phyloP scores from a whole-genome alignment of 1,140 invertebrate genomes.

The Mamestra configurata region DNA sequence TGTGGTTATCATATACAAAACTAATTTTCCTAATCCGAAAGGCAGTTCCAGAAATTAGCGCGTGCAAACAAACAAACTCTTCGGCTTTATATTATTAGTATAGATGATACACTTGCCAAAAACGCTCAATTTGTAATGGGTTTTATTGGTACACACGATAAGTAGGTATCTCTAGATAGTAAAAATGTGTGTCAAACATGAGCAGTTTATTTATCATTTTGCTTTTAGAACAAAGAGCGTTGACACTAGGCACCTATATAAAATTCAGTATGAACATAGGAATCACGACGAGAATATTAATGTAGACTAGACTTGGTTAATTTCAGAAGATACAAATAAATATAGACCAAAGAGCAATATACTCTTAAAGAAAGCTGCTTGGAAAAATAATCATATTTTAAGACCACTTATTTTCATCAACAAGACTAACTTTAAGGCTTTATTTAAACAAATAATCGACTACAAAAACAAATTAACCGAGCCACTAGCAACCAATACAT shows the following conservation, averaged over 20 bases:
- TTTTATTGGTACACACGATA: no score
- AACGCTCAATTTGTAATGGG: no score
- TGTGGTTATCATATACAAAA: no score
- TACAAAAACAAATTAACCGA: constrained; percentile 1
- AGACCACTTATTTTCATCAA: constrained; percentile 3
- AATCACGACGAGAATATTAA: neutral
- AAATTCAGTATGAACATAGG: neutral
- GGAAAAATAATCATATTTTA: constrained; percentile 2
- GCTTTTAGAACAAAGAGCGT: constrained; percentile 11
- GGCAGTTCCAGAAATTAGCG: no score
- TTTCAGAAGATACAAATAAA: neutral
- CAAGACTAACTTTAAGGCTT: constrained; percentile 6
- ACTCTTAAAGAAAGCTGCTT: neutral
- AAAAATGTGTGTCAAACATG: constrained; percentile 12
- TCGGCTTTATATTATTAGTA: no score
- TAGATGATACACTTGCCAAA: no score
- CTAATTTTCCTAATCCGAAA: no score
- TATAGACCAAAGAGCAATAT: neutral
- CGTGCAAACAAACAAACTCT: no score
- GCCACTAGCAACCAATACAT: neutral
- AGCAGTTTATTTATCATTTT: neutral
- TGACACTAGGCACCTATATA: neutral
- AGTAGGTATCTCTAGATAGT: no score
- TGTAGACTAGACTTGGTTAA: neutral
- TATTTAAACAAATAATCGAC: constrained; percentile 36